Conservation (phyloP, 53 echinoderm and acorn worm genomes). For the Apostichopus leukothele region DNA sequence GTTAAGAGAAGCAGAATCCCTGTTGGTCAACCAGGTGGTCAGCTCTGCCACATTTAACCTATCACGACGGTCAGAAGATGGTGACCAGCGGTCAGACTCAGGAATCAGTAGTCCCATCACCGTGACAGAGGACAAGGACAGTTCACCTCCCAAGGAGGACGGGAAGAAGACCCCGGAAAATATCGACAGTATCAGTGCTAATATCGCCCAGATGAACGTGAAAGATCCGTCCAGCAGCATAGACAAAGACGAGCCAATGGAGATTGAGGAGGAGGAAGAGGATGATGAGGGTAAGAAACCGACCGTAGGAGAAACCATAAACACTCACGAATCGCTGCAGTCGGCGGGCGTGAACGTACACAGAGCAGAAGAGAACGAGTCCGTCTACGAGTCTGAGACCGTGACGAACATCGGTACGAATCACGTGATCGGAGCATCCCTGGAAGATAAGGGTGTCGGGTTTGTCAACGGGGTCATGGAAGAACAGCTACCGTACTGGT, state of each 20-base stretch:
- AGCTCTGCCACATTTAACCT: slow-evolving; percentile 43
- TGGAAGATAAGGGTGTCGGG: slow-evolving; percentile 82
- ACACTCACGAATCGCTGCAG: slow-evolving; percentile 6
- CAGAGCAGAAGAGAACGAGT: slow-evolving; percentile 82
- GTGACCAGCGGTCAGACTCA: slow-evolving; percentile 42
- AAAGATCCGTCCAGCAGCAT: slow-evolving; percentile 37
- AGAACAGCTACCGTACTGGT: slow-evolving; percentile 72
- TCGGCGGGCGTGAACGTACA: slow-evolving; percentile 56
- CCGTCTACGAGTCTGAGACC: slow-evolving; percentile 79
- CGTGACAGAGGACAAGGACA: slow-evolving; percentile 34
- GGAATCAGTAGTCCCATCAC: slow-evolving; percentile 69
- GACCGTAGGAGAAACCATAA: slow-evolving; percentile 6
- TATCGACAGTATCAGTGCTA: slow-evolving; percentile 29
- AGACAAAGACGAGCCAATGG: neutral
- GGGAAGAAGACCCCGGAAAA: neutral
- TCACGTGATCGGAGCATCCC: slow-evolving; percentile 74
- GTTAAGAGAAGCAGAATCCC: neutral
- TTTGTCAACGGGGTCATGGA: slow-evolving; percentile 91
- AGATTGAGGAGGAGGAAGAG: neutral
- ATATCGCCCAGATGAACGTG: slow-evolving; percentile 9
- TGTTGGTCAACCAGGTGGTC: neutral
- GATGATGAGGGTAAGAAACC: neutral
- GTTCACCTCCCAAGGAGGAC: neutral
- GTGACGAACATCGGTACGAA: slow-evolving; percentile 86
- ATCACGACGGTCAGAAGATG: slow-evolving; percentile 21